Base-by-base conservation (phyloP, 2,888 invertebrate species). In the Cylindroiulus punctatus region DNA sequence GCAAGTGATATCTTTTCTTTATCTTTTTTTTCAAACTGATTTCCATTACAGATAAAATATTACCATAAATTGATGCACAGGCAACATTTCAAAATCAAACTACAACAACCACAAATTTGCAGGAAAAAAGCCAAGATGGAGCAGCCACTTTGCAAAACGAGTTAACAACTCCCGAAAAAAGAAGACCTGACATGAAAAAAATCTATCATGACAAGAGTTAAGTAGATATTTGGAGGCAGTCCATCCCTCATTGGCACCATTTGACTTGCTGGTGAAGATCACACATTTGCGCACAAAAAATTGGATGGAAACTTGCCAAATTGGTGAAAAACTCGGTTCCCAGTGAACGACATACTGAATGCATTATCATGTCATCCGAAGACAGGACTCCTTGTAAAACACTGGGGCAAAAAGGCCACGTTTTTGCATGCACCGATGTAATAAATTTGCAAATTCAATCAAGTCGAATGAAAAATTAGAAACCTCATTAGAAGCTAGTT, bases 201-300 rank as follows among this genome's bases (percentile, higher is more conserved):
- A 81, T 32, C 40, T 81, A 36, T 81, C 32, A 81, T 30, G 81
- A 81, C 81, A 81, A 81, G 32, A 81, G 81, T 40, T 81, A 81
- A 81, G 81, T 81, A 81, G 81, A 81, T 81, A 81, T 81, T 81
- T 81, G 81, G 81, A 81, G 81, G 40, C 81, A 81, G 81, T 81
- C 81, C 81, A 81, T 81, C 81, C 81, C 40, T 81, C 81, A 81
- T 81, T 81, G 81, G 81, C 81, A 81, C 81, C 81, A 36, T 81
- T 81, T 81, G 32, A 81, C 81, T 81, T 81, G 81, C 22, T 81
- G 40, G 81, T 36, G 40, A 19, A 57, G 57, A 57, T 57, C 57
- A 57, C 57, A n/a, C 57, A 57, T 57, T 57, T 57, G n/a, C 19
- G n/a, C n/a, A 57, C n/a, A 44, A 44, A 44, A 57, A 47, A 47